Evolutionary conservation across 2,888 invertebrate species (phyloP), one percentile per base, ranked within the genome.

Genomic region (Drosophila villosipedis): DNA sequence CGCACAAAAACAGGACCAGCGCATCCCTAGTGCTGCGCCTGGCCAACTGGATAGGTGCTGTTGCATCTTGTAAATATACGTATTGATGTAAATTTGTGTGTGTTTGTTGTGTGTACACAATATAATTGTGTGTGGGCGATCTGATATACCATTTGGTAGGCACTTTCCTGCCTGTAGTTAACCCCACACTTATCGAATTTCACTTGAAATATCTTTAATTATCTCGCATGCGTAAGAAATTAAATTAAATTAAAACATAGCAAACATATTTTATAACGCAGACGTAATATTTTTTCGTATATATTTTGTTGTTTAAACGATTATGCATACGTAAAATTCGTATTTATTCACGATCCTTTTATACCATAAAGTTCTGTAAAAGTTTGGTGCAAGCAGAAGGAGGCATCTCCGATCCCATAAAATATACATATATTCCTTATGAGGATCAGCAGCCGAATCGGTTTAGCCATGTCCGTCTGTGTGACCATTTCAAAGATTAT

Each of bases 31-130:
- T 1, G 16, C 39, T 28, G 16, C 10, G 22, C 35, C 39, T 19
- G 12, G 39, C 7, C 49, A 63, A 19, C 31, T n/a, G 31, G 9
- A 43, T 49, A 19, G 31, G 22, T 53, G 43, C 66, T 67, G 60
- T 76, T 76, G 73, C 73, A 68, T 77, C 67, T 76, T 68, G 63
- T 55, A 47, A 47, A 64, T 33, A 43, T 43, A 41, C 50, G 47
- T 60, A n/a, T 37, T 30, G 35, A 47, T 53, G 49, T 58, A 49
- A 4, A 10, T n/a, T 28, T 41, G 33, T 22, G 53, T 7, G 30
- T 39, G 58, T 28, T 58, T 49, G 47, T 49, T 37, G 61, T 52
- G 31, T 25, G 19, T 28, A 28, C 28, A 31, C 35, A 25, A 30
- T 12, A 5, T 35, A 35, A 64, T 30, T 52, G 39, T 58, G 41